Evolutionary conservation across 2,888 invertebrate genomes (phyloP).

Genomic region (Limulus polyphemus): DNA sequence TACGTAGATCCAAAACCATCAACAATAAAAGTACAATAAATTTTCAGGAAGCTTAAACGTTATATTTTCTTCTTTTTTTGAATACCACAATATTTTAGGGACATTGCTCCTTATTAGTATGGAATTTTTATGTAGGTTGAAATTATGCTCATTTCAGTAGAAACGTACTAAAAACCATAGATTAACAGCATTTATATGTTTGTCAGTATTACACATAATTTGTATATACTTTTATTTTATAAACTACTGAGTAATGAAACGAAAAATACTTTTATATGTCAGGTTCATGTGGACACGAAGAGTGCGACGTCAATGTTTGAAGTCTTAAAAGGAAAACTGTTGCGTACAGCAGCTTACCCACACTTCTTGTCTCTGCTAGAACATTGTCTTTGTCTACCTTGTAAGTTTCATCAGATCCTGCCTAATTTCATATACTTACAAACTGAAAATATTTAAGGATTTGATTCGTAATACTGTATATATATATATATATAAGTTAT

Average conservation of each 20-base stretch:
- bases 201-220: too few species aligned
- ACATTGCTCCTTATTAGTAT: too few species aligned
- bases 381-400: constrained; percentile 55
- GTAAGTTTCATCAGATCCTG: constrained; percentile 23
- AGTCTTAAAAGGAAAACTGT: constrained; percentile 68
- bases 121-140: too few species aligned
- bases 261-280: constrained; percentile 19
- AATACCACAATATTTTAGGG: too few species aligned
- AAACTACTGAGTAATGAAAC: neutral
- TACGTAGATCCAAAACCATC: too few species aligned
- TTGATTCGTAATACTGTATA: constrained; percentile 3
- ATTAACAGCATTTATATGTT: too few species aligned
- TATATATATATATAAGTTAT: neutral
- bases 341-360: constrained; percentile 83
- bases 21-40: too few species aligned
- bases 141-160: too few species aligned
- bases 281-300: constrained; percentile 83
- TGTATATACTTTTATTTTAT: too few species aligned
- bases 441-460: constrained; percentile 21
- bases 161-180: too few species aligned
- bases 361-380: constrained; percentile 80
- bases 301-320: constrained; percentile 89
- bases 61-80: too few species aligned
- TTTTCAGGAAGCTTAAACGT: too few species aligned
- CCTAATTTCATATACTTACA: constrained; percentile 5